Conservation (phyloP, 2,113 vertebrate genomes). For the Natator depressus region DNA sequence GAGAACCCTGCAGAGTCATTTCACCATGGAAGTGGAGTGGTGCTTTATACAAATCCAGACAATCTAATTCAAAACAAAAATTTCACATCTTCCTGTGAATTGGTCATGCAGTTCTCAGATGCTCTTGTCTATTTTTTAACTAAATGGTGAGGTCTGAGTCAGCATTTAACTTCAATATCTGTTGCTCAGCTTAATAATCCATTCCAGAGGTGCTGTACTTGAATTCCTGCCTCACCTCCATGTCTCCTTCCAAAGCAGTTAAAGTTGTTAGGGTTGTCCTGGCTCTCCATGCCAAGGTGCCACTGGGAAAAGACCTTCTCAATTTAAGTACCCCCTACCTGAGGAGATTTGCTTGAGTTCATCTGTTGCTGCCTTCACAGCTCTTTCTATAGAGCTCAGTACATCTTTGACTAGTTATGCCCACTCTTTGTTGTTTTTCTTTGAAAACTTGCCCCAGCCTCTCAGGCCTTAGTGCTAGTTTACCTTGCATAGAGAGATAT, state of each 20-base stretch:
- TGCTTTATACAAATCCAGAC: background rate
- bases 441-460: background rate
- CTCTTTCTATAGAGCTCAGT: background rate
- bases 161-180: background rate
- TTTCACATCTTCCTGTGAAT: accelerated
- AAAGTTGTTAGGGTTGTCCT: background rate
- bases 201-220: background rate
- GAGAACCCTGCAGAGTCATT: accelerated
- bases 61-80: background rate
- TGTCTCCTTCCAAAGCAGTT: background rate
- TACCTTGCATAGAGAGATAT: background rate
- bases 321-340: background rate
- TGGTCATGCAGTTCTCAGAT: background rate
- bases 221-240: background rate
- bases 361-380: background rate
- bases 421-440: background rate
- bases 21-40: background rate
- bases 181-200: background rate
- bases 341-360: background rate
- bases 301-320: background rate
- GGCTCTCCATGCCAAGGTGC: background rate
- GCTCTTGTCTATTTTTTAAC: background rate
- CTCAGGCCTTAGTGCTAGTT: background rate
- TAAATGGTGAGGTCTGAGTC: background rate
- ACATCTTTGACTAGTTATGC: background rate